Percentiles rank a stretch among this genome's conserved stretches.
phyloP scores from a whole-genome alignment of 2,113 vertebrate species.

The Aegotheles bennettii region DNA sequence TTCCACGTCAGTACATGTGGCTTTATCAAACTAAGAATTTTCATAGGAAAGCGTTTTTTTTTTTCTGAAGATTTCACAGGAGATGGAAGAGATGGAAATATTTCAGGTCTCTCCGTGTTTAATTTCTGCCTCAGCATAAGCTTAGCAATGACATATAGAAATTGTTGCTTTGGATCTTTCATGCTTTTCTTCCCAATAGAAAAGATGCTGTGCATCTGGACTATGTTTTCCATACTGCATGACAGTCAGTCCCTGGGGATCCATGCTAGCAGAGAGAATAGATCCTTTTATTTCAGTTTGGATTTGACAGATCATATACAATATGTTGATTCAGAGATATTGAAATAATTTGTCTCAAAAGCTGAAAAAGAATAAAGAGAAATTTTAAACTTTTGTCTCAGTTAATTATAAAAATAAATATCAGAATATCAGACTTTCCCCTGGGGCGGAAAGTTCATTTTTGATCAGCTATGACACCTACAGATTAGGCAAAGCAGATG shows the following conservation, averaged over 20 bases:
- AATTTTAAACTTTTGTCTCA: background rate
- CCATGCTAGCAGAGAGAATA: conserved; percentile 7
- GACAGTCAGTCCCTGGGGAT: conserved; percentile 18
- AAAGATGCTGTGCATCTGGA: conserved; percentile 57
- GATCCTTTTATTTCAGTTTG: conserved; percentile 35
- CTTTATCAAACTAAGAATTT: background rate
- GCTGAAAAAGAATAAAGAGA: background rate
- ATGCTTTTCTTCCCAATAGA: conserved; percentile 2
- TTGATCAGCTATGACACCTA: background rate
- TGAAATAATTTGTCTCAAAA: conserved; percentile 7
- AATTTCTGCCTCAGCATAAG: conserved; percentile 20
- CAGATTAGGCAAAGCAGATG: background rate
- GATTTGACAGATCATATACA: conserved; percentile 21
- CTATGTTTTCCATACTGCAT: conserved; percentile 45
- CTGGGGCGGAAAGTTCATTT: background rate
- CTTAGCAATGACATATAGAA: conserved; percentile 2
- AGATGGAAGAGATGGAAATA: background rate
- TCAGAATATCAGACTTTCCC: background rate
- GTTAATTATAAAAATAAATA: background rate
- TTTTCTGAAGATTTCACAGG: background rate
- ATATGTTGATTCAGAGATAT: background rate
- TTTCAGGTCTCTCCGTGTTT: background rate
- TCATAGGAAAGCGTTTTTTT: background rate
- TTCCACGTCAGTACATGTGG: background rate
- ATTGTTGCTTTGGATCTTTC: conserved; percentile 14